Base-by-base conservation (phyloP, 35 echinoderm and acorn worm genomes). In the Eucidaris tribuloides region DNA sequence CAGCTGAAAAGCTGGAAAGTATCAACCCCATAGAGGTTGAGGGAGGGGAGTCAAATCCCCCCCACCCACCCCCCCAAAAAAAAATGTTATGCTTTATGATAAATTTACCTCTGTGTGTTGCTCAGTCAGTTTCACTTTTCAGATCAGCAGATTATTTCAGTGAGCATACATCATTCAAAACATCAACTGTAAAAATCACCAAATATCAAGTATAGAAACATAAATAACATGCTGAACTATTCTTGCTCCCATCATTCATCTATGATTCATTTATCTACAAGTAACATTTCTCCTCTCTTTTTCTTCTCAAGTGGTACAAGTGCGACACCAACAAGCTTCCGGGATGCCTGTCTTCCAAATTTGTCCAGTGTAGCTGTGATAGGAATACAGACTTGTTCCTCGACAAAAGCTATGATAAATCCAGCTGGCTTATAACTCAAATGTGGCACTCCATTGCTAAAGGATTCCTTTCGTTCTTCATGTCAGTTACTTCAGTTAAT, bases 391-490 rank as follows among this genome's bases (percentile, higher is more conserved):
- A 70, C 39, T 20, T 46, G 31, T 97, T 97, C 34, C 83, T 97
- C 1, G 86, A 97, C 45, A 32, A 20, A 1, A 84, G 90, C 30
- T 92, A 97, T 55, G 82, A 89, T 28, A 89, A 97, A 76, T 97
- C 90, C 38, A 83, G 92, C 70, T 97, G 94, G 94, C 39, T 97
- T 1, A 50, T 97, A 19, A 97, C 86, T 18, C 90, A 97, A 46
- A 33, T 89, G n/a, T 89, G 85, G 81, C 86, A 97, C 54, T 81
- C 63, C 9, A 23, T 93, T 15, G 90, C 82, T 32, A 97, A 90
- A 68, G 54, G 64, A 4, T 64, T 89, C 29, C 50, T 92, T 20
- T 36, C 79, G 7, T 86, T 88, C 48, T 86, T 92, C 54, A 91
- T 84, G 61, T 89, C 90, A 18, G 54, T 87, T 28, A 97, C 94